A percentile compares a stretch with the other conserved stretches of the same genome.
Conservation (phyloP, 2,888 invertebrate species). For the Clunio marinus region DNA sequence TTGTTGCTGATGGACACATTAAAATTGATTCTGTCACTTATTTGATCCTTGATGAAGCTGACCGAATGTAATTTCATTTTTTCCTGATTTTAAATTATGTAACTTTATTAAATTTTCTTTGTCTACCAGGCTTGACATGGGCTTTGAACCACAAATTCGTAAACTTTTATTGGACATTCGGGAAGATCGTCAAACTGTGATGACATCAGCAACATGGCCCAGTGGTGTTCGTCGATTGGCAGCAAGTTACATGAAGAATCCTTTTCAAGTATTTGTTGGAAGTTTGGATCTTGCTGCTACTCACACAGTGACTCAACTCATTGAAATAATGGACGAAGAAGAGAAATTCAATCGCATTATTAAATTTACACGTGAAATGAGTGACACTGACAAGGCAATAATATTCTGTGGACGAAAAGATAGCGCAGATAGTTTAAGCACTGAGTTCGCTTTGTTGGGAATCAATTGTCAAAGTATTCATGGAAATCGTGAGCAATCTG, state of each 20-base stretch:
- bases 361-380: constrained; percentile 67
- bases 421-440: constrained; percentile 75
- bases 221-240: constrained; percentile 79
- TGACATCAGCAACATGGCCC: constrained; percentile 98
- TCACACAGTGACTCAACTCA: constrained; percentile 77
- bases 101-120: neutral
- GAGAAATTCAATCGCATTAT: constrained; percentile 62
- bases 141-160: constrained; percentile 83
- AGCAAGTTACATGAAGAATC: constrained; percentile 80
- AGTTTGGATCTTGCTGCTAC: constrained; percentile 83
- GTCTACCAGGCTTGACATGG: constrained; percentile 45
- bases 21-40: constrained; percentile 77
- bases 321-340: constrained; percentile 68
- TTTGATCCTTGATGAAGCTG: constrained; percentile 88
- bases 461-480: constrained; percentile 77
- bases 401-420: constrained; percentile 87
- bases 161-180: constrained; percentile 74
- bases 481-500: constrained; percentile 78
- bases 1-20: constrained; percentile 69
- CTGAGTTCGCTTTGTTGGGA: constrained; percentile 68
- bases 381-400: constrained; percentile 74
- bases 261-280: constrained; percentile 86
- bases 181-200: constrained; percentile 89
- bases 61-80: constrained; percentile 69
- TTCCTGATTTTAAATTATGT: neutral